A percentile compares a stretch with the other conserved stretches of the same genome.
phyloP scores from a whole-genome alignment of 2,888 invertebrate species.

The Pycnomerus fuliginosus region DNA sequence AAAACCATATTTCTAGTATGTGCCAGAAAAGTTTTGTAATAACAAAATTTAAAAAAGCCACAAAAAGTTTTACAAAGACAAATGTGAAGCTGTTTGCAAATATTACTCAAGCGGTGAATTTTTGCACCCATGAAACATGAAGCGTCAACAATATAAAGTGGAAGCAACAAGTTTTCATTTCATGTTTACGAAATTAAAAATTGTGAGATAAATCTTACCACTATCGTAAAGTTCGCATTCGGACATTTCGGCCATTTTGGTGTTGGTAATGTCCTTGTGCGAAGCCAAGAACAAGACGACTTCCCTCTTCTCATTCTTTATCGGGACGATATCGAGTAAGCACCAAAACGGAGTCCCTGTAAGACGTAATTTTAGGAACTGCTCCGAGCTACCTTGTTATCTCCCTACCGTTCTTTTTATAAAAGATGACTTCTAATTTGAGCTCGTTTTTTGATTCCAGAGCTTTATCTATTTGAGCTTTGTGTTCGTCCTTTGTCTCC shows the following conservation, averaged over 20 bases:
- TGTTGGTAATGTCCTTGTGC: conserved; percentile 94
- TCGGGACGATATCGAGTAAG: conserved; percentile 94
- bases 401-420: conserved; percentile 87
- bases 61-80: too few species aligned
- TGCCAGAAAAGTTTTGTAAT: too few species aligned
- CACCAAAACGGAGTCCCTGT: conserved; percentile 93
- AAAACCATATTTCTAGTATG: too few species aligned
- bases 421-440: conserved; percentile 91
- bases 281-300: conserved; percentile 95
- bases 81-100: too few species aligned
- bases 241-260: conserved; percentile 84
- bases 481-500: conserved; percentile 87
- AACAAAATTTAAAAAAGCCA: too few species aligned
- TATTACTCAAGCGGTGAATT: too few species aligned
- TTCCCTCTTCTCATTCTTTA: conserved; percentile 97
- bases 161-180: too few species aligned
- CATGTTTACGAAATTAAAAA: too few species aligned
- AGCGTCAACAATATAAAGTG: too few species aligned
- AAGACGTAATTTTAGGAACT: too few species aligned
- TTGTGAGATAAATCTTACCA: conserved; percentile 68
- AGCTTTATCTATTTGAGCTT: conserved; percentile 84
- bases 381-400: too few species aligned
- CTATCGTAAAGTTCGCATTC: conserved; percentile 83
- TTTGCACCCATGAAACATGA: too few species aligned
- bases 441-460: conserved; percentile 88